A percentile compares a stretch with the other conserved stretches of the same genome.
These are phyloP conservation scores for Kryptolebias ocellatus DNA, from an alignment of 2,797 vertebrate genomes.

Conservation along the genomic window DNA sequence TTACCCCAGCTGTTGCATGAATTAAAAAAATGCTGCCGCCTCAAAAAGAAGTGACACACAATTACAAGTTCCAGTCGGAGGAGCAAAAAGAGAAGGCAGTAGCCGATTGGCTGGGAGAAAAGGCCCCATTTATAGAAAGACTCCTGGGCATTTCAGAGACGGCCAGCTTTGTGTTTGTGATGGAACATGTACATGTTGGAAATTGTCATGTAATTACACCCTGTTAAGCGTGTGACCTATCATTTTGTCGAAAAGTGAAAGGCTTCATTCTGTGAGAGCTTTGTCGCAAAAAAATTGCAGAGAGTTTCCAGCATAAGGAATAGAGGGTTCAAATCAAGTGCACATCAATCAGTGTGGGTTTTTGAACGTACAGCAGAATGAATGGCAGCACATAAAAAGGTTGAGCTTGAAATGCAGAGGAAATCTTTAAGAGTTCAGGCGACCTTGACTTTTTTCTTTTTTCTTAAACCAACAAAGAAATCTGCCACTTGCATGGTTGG, in stretches of 20 bases:
- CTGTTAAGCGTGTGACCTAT: conserved; percentile 65
- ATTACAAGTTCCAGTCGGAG: conserved; percentile 62
- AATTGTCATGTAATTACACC: conserved; percentile 74
- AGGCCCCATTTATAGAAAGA: conserved; percentile 61
- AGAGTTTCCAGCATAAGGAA: conserved; percentile 39
- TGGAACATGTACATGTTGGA: conserved; percentile 64
- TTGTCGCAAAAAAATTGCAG: conserved; percentile 55
- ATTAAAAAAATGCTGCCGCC: conserved; percentile 42
- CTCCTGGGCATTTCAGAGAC: conserved; percentile 51
- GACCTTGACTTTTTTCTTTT: conserved; percentile 38
- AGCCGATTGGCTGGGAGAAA: conserved; percentile 39
- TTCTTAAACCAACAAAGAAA: not conserved
- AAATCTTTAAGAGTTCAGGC: conserved; percentile 24
- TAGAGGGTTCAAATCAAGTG: conserved; percentile 41
- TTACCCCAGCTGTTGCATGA: conserved; percentile 49
- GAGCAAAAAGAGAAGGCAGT: conserved; percentile 49
- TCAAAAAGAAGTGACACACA: conserved; percentile 53
- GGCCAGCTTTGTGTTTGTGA: conserved; percentile 66
- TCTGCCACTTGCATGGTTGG: not conserved
- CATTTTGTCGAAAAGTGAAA: conserved; percentile 67
- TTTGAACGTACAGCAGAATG: conserved; percentile 19
- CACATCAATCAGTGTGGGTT: conserved; percentile 55
- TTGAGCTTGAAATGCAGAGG: conserved; percentile 49
- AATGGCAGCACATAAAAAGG: conserved; percentile 21
- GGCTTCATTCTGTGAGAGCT: conserved; percentile 44